Conservation (phyloP, 2,113 vertebrate genomes). For the Ia io region DNA sequence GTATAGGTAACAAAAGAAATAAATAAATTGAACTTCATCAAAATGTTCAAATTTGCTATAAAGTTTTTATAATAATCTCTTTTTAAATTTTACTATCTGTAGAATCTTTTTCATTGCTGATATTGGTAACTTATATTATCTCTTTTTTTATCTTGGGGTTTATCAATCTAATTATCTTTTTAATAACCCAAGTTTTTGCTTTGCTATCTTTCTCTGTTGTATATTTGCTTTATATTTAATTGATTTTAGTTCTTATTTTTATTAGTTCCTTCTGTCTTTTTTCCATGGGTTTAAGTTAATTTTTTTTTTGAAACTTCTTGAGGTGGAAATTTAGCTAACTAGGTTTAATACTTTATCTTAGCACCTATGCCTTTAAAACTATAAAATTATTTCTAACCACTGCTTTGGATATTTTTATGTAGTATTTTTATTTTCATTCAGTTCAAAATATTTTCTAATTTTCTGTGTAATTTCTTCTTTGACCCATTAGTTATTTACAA, state of each 20-base stretch:
- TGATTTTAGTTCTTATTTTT: not conserved
- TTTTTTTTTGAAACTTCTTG: not conserved
- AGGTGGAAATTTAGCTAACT: not conserved
- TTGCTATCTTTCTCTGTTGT: not conserved
- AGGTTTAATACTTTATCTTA: not conserved
- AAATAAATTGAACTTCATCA: not conserved
- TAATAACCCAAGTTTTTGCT: not conserved
- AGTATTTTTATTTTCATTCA: not conserved
- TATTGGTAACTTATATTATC: not conserved
- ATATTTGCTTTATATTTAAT: not conserved
- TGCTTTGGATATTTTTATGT: not conserved
- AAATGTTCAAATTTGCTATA: not conserved
- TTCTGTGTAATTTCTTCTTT: conserved; percentile 4
- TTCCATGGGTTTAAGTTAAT: not conserved
- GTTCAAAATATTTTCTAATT: conserved; percentile 25
- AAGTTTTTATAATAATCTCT: not conserved
- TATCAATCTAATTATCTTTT: not conserved
- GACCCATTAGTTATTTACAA: not conserved
- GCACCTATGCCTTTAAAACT: not conserved
- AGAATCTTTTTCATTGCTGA: not conserved
- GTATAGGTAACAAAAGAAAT: not conserved
- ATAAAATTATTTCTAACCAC: not conserved
- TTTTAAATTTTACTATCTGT: not conserved
- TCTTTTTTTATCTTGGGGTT: not conserved
- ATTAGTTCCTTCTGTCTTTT: not conserved